Evolutionary conservation across 2,113 vertebrate genomes (phyloP).

Genomic region (Lynx canadensis): DNA sequence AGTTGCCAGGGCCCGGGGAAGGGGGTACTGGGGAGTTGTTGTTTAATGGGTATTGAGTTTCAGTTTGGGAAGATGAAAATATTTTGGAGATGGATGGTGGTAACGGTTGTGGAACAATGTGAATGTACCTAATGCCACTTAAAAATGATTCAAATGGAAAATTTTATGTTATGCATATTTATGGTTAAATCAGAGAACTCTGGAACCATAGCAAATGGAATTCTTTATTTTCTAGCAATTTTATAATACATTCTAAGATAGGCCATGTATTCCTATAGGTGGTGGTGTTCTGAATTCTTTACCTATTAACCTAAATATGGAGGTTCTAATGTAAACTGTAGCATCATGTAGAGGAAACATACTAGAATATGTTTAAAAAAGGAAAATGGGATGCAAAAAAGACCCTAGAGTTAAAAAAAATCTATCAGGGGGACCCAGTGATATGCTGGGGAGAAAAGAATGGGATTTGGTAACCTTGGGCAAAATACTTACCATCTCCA

Average conservation of each 20-base stretch:
- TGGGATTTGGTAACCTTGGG: neutral
- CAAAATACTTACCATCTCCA: neutral
- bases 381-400: neutral
- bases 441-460: neutral
- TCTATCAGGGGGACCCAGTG: neutral
- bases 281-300: neutral
- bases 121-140: neutral
- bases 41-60: neutral
- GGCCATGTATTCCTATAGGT: neutral
- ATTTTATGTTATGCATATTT: neutral
- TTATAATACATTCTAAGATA: neutral
- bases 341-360: neutral
- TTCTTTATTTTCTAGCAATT: conserved; percentile 19
- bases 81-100: neutral
- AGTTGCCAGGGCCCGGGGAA: neutral
- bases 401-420: neutral
- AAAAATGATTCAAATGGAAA: neutral
- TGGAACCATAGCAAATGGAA: neutral
- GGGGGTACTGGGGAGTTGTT: neutral
- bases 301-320: neutral
- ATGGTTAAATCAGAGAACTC: conserved; percentile 17
- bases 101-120: neutral
- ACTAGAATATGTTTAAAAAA: neutral
- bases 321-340: neutral
- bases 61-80: conserved; percentile 25